Conservation (phyloP, 92 coral and sea anemone genomes). For the Phenganax subtilis region DNA sequence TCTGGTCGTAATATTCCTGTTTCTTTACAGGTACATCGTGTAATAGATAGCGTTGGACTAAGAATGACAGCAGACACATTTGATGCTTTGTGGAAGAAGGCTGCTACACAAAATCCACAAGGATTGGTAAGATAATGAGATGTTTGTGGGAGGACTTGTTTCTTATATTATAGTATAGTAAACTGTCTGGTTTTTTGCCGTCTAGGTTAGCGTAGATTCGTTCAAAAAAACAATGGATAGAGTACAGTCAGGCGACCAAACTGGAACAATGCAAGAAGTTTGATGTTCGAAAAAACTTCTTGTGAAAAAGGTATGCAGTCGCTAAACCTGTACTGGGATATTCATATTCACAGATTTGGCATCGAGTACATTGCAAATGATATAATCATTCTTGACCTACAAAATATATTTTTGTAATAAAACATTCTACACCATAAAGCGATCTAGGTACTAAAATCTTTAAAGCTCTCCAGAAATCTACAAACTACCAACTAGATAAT, state of each 20-base stretch:
- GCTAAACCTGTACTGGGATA: background rate
- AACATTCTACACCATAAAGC: background rate
- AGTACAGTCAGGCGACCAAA: conserved; percentile 61
- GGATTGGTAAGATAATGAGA: conserved; percentile 61
- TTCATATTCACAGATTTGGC: background rate
- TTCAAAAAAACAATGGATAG: conserved; percentile 85
- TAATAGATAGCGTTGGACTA: conserved; percentile 92
- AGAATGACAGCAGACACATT: conserved; percentile 85
- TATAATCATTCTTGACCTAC: conserved; percentile 5
- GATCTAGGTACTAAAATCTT: too few relatives aligned
- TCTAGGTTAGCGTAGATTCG: conserved; percentile 88
- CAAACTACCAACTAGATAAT: too few relatives aligned
- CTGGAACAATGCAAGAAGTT: conserved; percentile 61
- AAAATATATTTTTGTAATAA: conserved; percentile 6
- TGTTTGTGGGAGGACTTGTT: background rate
- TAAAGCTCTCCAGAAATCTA: too few relatives aligned
- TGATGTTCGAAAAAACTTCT: conserved; percentile 2
- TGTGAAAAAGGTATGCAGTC: conserved; percentile 2
- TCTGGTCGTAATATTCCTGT: background rate
- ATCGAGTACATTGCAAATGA: background rate
- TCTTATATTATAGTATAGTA: background rate
- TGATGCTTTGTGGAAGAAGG: conserved; percentile 81
- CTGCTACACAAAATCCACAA: conserved; percentile 60
- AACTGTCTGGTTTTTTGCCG: background rate
- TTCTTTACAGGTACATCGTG: conserved; percentile 69